Evolutionary conservation across 2,113 vertebrate species (phyloP), one percentile per base, ranked within the genome.

Genomic region (Daubentonia madagascariensis): DNA sequence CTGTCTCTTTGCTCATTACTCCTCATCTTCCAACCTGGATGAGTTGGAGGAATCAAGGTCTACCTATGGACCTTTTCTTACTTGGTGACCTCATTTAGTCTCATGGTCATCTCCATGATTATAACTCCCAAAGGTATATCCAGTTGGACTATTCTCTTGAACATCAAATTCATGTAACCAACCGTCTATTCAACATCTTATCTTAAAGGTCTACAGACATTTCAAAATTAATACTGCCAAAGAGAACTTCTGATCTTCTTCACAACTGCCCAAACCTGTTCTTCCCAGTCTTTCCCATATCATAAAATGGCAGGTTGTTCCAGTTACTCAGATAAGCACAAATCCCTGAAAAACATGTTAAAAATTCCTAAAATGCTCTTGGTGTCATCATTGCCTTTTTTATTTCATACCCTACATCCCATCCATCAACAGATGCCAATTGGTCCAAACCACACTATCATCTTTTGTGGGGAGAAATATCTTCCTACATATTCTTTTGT

Each of bases 11-110:
- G 8, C 4, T 92, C 7, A 32, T 35, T 43, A 57, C 1, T 48
- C 52, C 43, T 54, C 28, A 65, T 72, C 40, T 40, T 91, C 16
- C 43, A 25, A 59, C 4, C 18, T n/a, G 13, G 6, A 83, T 43
- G 1, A 72, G 5, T 16, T 75, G 17, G 20, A 32, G 12, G 30
- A 67, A 4, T 8, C 10, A 18, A 10, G 23, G 0, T 67, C 8
- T 37, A 2, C 3, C 20, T 80, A 54, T 68, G 20, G 6, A 14
- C 0, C 5, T 40, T 35, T 3, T 68, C 4, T 73, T 28, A 8
- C 30, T 45, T 37, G 6, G 12, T 65, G 37, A 67, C 5, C 5
- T 87, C 6, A n/a, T 76, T 57, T 57, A 52, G 4, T 52, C 25
- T 76, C 28, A 89, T 20, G 6, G 2, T 84, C 8, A n/a, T 75